A percentile compares a stretch with the other conserved stretches of the same genome.
Evolutionary conservation across 2,797 vertebrate species (phyloP).

Genomic region (Poeciliopsis turneri): DNA sequence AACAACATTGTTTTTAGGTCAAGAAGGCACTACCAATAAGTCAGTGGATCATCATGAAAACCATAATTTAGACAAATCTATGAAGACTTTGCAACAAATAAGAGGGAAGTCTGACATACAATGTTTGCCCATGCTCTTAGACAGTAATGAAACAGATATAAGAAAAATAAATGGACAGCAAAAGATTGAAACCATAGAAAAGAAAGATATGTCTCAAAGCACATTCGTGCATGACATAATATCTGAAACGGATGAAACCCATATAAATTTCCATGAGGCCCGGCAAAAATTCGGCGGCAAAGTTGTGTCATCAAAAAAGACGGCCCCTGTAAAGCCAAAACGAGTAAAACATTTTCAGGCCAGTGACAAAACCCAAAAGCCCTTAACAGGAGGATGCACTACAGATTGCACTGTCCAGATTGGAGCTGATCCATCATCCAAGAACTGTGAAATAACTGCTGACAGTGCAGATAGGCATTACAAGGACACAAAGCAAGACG

Average conservation of each 20-base stretch:
- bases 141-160: conserved; percentile 18
- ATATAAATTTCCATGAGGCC: conserved; percentile 63
- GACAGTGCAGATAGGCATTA: conserved; percentile 28
- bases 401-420: conserved; percentile 25
- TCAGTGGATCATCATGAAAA: conserved; percentile 25
- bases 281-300: conserved; percentile 68
- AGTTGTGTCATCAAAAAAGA: conserved; percentile 44
- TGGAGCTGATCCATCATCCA: neutral
- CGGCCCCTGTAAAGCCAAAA: conserved; percentile 75
- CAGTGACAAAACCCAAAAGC: conserved; percentile 33
- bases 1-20: conserved; percentile 44
- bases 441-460: conserved; percentile 25
- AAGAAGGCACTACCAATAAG: conserved; percentile 25
- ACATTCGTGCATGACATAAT: conserved; percentile 23
- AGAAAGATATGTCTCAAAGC: conserved; percentile 43
- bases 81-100: conserved; percentile 61
- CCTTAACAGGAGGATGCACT: conserved; percentile 12
- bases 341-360: conserved; percentile 72
- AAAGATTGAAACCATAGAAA: conserved; percentile 24
- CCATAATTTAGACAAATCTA: conserved; percentile 43
- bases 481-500: conserved; percentile 34
- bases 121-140: neutral
- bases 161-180: conserved; percentile 32
- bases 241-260: conserved; percentile 49
- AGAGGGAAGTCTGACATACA: conserved; percentile 26